Evolutionary conservation across 2,113 vertebrate genomes (phyloP), one percentile per base, ranked within the genome.

Genomic region (Ciconia maguari): DNA sequence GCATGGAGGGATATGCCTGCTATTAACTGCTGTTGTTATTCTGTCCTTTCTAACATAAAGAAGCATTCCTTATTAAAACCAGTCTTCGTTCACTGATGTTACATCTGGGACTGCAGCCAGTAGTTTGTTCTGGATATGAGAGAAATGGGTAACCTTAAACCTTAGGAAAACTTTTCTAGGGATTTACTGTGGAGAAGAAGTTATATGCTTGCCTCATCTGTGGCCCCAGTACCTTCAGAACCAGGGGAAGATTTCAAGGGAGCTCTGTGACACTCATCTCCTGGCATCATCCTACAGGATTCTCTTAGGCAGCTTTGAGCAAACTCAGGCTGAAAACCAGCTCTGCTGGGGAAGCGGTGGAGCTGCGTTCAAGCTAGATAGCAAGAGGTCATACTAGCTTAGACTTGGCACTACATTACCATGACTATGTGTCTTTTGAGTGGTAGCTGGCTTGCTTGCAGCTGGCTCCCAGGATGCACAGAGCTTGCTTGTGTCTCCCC

Each of bases 81-180:
- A 14, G 1, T 61, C 55, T 46, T 75, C 26, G 27, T 36, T 74
- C 49, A 65, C 30, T 0, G 0, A 4, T 58, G 52, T 62, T 55
- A 55, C 2, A 9, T 2, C 20, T 86, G 84, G 20, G 24, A 58
- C 48, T n/a, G 42, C 13, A 64, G 48, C 6, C 18, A 27, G 6
- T 5, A 6, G 26, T 22, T 54, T 54, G 15, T 80, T 75, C 62
- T 49, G 36, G 66, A 25, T 66, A 22, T n/a, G 25, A 15, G 42
- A 15, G 13, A 57, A 91, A 61, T 0, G 1, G 16, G 38, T 61
- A 71, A 86, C 29, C 41, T 91, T 32, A 49, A 41, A 46, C 4
- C 41, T 60, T n/a, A 41, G 19, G 16, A 55, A 62, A 55, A 32
- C 36, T 46, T 68, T 26, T 34, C 13, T 38, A 66, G 58, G 60